Percentiles rank a stretch among this genome's conserved stretches.
phyloP scores from a whole-genome alignment of 2,113 vertebrate species.

The Cynopterus brachyotis region DNA sequence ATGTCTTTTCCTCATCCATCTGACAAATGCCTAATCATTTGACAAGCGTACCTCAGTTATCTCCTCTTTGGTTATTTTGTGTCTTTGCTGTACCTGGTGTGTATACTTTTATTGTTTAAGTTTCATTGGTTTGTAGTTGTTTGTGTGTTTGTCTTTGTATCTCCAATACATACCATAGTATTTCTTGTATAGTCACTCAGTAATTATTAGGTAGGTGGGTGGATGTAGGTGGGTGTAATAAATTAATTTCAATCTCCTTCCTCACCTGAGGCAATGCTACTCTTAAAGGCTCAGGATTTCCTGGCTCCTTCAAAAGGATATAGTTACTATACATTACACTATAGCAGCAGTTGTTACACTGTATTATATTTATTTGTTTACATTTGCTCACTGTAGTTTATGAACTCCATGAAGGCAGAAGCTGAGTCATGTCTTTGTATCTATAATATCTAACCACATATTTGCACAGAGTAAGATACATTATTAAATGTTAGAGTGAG shows the following conservation, averaged over 20 bases:
- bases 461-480: background rate
- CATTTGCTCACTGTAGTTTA: background rate
- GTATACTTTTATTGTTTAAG: background rate
- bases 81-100: background rate
- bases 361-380: slow-evolving; percentile 19
- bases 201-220: background rate
- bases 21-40: background rate
- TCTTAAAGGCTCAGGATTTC: background rate
- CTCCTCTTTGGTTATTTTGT: background rate
- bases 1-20: background rate
- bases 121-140: background rate
- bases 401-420: background rate
- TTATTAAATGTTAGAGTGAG: slow-evolving; percentile 13
- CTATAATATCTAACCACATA: background rate
- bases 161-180: background rate
- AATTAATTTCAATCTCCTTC: background rate
- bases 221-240: background rate
- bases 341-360: background rate
- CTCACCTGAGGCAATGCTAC: background rate
- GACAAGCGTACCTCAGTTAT: background rate
- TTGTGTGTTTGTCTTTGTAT: slow-evolving; percentile 1
- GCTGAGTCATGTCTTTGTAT: slow-evolving; percentile 22
- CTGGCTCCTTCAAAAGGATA: background rate
- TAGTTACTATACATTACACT: background rate
- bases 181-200: background rate